phyloP scores from a whole-genome alignment of 2,113 vertebrate genomes.

The Agapornis roseicollis region DNA sequence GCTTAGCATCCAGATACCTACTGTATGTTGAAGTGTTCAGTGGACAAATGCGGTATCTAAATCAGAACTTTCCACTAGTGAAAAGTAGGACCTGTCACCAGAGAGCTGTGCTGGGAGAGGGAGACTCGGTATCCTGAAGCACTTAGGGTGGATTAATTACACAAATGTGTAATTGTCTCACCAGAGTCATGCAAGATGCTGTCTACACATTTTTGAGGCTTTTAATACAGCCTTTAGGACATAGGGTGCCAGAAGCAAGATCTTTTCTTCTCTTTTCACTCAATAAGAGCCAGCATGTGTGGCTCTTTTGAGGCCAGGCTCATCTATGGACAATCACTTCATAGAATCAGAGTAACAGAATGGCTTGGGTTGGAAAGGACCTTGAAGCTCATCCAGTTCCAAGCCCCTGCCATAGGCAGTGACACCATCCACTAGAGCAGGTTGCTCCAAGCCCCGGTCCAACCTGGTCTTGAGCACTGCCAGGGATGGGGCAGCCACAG shows the following conservation, averaged over 20 bases:
- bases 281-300: accelerated
- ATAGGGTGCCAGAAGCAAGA: background rate
- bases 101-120: background rate
- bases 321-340: background rate
- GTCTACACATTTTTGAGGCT: background rate
- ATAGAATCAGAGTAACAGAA: background rate
- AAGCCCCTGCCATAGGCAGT: background rate
- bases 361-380: background rate
- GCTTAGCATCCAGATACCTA: background rate
- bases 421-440: background rate
- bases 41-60: too few species aligned
- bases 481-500: background rate
- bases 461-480: background rate
- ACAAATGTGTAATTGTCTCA: background rate
- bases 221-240: background rate
- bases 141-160: background rate
- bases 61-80: background rate
- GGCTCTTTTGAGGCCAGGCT: background rate
- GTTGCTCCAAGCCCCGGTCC: background rate
- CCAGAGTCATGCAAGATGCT: background rate
- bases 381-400: background rate
- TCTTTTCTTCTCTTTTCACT: background rate
- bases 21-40: too few species aligned
- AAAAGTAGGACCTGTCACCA: background rate
- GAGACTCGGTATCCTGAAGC: background rate